Percentiles rank a stretch among this genome's conserved stretches.
These are phyloP conservation scores for Meandrusa payeni DNA, from an alignment of 2,888 invertebrate genomes.

Conservation along the genomic window DNA sequence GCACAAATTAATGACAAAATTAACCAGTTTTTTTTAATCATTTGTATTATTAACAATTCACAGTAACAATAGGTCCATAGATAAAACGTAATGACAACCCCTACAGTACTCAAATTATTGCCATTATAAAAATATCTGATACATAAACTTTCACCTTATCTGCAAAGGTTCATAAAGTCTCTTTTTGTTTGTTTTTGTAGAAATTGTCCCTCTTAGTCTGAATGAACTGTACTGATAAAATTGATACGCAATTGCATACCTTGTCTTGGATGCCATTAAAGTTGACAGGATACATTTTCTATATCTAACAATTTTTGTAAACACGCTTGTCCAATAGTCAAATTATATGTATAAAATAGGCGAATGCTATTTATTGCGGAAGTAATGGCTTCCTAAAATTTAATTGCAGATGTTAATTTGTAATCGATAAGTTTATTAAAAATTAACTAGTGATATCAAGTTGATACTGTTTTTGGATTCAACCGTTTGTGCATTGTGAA, in stretches of 20 bases:
- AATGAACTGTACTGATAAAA: slow-evolving; percentile 32
- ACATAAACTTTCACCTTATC: slow-evolving; percentile 24
- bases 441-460: slow-evolving; percentile 36
- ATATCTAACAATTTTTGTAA: slow-evolving; percentile 79
- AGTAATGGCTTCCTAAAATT: slow-evolving; percentile 81
- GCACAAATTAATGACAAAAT: no score
- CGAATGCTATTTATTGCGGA: slow-evolving; percentile 79
- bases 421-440: slow-evolving; percentile 50
- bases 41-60: no score
- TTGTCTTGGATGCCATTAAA: slow-evolving; percentile 45
- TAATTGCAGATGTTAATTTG: slow-evolving; percentile 70
- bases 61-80: background rate
- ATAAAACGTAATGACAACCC: slow-evolving; percentile 44
- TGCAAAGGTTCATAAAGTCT: slow-evolving; percentile 19
- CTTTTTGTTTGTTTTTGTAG: slow-evolving; percentile 25
- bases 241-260: slow-evolving; percentile 55
- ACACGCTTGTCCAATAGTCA: slow-evolving; percentile 80
- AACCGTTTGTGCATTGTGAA: slow-evolving; percentile 46
- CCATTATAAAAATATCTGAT: slow-evolving; percentile 25
- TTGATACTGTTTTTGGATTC: slow-evolving; percentile 38
- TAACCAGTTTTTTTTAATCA: no score
- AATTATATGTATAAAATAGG: slow-evolving; percentile 66
- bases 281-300: slow-evolving; percentile 48
- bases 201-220: slow-evolving; percentile 35
- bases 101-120: slow-evolving; percentile 37